Evolutionary conservation across 2,888 invertebrate genomes (phyloP), one percentile per base, ranked within the genome.

Genomic region (Choristoneura rosaceana): DNA sequence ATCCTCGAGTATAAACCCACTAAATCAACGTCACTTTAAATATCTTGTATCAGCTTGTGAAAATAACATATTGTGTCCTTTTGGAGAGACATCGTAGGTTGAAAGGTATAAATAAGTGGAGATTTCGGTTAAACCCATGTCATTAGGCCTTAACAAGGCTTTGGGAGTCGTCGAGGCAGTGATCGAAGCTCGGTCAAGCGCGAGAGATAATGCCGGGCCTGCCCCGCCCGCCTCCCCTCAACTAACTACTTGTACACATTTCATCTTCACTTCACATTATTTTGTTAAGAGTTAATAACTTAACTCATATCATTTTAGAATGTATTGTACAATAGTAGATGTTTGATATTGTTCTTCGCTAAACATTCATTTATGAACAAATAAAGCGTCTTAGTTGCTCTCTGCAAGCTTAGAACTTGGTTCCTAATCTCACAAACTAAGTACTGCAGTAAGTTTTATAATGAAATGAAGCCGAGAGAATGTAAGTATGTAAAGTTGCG

Each of bases 181-280:
- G 89, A 91, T 92, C 90, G 87, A 88, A 90, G 91, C 88, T 88
- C 92, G 90, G 91, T 91, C 92, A 91, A 91, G 90, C 88, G 90
- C 82, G 83, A 92, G 92, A 93, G 93, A 92, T 92, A 93, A 90
- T 86, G 77, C 85, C 78, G 63, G 66, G 58, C 55, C 67, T 59
- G 50, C 75, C 76, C 77, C 74, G 9, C 79, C 81, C 78, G 80
- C 82, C 81, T 17, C 80, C 79, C 81, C 80, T 75, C 78, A 80
- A 76, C 82, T 79, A 81, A 77, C 80, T 79, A 75, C 78, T 74
- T 74, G 64, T 66, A 62, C 70, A 65, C 74, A 41, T 76, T 78
- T 76, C 71, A 76, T 45, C 52, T 55, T 52, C 70, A 70, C 68
- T 67, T 67, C 59, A 15, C 65, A 47, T 60, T 69, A 55, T 67